A percentile compares a stretch with the other conserved stretches of the same genome.
These are phyloP conservation scores for Glossosoma conforme DNA, from an alignment of 1,140 invertebrate species.

Conservation along the genomic window DNA sequence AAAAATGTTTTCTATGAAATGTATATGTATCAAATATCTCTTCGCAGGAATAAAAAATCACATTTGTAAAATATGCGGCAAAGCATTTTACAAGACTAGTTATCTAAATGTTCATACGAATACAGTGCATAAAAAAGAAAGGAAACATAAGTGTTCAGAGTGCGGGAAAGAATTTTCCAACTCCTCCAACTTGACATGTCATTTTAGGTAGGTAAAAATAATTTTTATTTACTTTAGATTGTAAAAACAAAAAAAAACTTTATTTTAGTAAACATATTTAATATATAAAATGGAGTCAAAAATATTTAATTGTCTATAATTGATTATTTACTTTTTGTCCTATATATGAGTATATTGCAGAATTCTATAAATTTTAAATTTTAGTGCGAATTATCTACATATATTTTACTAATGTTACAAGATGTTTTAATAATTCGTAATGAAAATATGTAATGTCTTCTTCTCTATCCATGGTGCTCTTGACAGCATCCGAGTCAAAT, in stretches of 20 bases:
- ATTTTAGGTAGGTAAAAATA: constrained; percentile 11
- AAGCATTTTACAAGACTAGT: constrained; percentile 19
- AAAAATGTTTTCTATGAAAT: neutral
- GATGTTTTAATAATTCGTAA: too few relatives aligned
- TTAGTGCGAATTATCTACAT: too few relatives aligned
- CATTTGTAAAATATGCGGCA: constrained; percentile 15
- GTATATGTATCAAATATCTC: too few relatives aligned
- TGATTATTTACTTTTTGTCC: neutral
- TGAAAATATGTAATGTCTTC: too few relatives aligned
- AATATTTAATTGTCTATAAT: neutral
- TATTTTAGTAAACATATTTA: too few relatives aligned
- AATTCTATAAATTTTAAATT: too few relatives aligned
- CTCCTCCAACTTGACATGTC: constrained; percentile 20
- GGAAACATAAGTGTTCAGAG: constrained; percentile 16
- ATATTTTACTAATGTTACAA: too few relatives aligned
- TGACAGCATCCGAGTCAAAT: too few relatives aligned
- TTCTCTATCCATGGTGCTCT: too few relatives aligned
- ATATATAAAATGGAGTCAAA: too few relatives aligned
- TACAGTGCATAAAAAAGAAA: constrained; percentile 17
- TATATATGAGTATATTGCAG: neutral
- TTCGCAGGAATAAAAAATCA: constrained; percentile 20
- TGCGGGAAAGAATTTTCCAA: constrained; percentile 20
- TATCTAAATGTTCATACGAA: constrained; percentile 18
- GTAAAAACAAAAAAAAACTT: neutral
- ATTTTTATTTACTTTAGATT: constrained; percentile 2